phyloP scores from a whole-genome alignment of 2,797 vertebrate species.

The Emys orbicularis region DNA sequence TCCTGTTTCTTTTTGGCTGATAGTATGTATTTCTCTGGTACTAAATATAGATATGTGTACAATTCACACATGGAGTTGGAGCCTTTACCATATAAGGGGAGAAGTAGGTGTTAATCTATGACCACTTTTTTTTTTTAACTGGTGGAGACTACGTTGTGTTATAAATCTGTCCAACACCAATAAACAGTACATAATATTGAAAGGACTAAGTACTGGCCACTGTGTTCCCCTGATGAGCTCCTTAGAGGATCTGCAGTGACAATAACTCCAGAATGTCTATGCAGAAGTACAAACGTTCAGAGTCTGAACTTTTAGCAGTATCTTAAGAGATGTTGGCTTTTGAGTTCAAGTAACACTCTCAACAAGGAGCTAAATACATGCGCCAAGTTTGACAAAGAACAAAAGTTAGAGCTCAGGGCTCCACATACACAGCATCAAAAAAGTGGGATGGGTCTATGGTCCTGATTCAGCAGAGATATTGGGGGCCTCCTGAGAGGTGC shows the following conservation, averaged over 20 bases:
- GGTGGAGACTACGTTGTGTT: constrained; percentile 42
- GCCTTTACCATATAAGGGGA: constrained; percentile 64
- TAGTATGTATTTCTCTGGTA: constrained; percentile 38
- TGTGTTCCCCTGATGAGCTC: background rate
- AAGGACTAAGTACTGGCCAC: background rate
- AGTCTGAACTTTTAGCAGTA: background rate
- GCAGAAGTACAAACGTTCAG: background rate
- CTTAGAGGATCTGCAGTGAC: background rate
- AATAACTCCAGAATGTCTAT: background rate
- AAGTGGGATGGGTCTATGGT: background rate
- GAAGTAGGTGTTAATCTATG: constrained; percentile 32
- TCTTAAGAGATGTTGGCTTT: background rate
- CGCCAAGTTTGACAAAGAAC: background rate
- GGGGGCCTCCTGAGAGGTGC: background rate
- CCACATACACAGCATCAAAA: background rate
- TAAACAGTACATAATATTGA: constrained; percentile 14
- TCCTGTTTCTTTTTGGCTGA: constrained; percentile 57
- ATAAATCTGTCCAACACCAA: constrained; percentile 55
- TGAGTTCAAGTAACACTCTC: background rate
- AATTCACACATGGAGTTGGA: constrained; percentile 44
- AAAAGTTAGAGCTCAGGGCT: background rate
- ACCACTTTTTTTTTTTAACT: background rate
- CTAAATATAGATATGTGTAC: constrained; percentile 64
- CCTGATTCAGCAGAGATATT: background rate
- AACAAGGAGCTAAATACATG: background rate